These are phyloP conservation scores for Crepidodera aurea DNA, from an alignment of 2,888 invertebrate species.

Conservation along the genomic window DNA sequence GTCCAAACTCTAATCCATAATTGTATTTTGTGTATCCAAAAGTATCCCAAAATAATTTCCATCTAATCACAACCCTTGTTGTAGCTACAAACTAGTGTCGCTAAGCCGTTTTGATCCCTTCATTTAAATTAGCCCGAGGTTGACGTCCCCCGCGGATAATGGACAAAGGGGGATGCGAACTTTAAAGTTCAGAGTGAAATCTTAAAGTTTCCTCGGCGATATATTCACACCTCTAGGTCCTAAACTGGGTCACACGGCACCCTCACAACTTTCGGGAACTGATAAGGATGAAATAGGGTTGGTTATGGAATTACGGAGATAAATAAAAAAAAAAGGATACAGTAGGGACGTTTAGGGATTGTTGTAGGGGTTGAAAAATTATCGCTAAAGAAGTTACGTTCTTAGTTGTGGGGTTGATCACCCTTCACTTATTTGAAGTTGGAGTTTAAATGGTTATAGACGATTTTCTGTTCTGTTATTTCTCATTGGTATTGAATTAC, in stretches of 20 bases:
- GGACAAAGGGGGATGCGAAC: conserved; percentile 4
- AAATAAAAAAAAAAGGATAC: conserved; percentile 1
- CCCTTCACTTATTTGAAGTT: too few relatives aligned
- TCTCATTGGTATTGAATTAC: too few relatives aligned
- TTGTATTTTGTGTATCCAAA: too few relatives aligned
- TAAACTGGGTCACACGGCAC: conserved; percentile 1
- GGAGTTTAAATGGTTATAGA: too few relatives aligned
- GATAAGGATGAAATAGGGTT: conserved; percentile 7
- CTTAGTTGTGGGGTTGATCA: too few relatives aligned
- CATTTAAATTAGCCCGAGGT: conserved; percentile 16
- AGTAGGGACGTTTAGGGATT: background rate
- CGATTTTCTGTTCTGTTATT: too few relatives aligned
- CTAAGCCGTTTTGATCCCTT: conserved; percentile 19
- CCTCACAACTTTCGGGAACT: background rate
- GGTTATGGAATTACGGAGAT: conserved; percentile 1
- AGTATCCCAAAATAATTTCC: conserved; percentile 13
- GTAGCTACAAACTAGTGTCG: conserved; percentile 5
- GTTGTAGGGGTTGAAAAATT: conserved; percentile 2
- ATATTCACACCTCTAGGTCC: conserved; percentile 8
- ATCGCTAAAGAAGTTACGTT: too few relatives aligned
- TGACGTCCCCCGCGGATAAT: conserved; percentile 4
- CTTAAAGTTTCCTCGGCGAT: conserved; percentile 11
- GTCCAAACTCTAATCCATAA: too few relatives aligned
- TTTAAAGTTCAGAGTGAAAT: background rate
- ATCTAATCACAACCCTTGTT: conserved; percentile 8